A percentile compares a stretch with the other conserved stretches of the same genome.
Evolutionary conservation across 2,888 invertebrate genomes (phyloP).

Genomic region (Eristalis arbustorum): DNA sequence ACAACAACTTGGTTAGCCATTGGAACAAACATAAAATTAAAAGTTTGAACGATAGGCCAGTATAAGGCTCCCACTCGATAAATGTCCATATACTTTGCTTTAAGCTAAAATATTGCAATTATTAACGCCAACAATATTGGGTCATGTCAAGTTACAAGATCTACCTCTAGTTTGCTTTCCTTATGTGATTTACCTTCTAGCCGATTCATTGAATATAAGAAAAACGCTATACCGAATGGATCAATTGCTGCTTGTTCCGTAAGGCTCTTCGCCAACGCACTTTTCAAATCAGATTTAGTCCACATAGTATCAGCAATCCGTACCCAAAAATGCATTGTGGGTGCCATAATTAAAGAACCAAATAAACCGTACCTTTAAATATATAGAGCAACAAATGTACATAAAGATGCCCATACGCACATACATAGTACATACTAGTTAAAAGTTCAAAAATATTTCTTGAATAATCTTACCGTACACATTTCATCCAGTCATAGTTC

Average conservation of each 20-base stretch:
- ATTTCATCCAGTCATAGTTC: constrained; percentile 81
- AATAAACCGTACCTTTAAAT: constrained; percentile 82
- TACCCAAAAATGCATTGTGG: constrained; percentile 84
- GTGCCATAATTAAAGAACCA: constrained; percentile 83
- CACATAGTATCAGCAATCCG: constrained; percentile 81
- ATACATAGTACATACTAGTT: background rate
- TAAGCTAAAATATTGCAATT: constrained; percentile 41
- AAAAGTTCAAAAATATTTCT: background rate
- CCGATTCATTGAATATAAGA: constrained; percentile 82
- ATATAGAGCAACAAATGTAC: background rate
- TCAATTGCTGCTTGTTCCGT: constrained; percentile 82
- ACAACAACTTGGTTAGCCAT: constrained; percentile 83
- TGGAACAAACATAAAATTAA: constrained; percentile 82
- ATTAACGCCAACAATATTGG: background rate
- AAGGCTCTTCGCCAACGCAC: constrained; percentile 72
- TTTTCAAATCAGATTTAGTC: constrained; percentile 71
- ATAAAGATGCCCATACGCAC: background rate
- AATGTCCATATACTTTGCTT: constrained; percentile 81
- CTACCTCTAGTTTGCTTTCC: constrained; percentile 80
- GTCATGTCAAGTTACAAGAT: constrained; percentile 42
- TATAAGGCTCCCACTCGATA: constrained; percentile 82
- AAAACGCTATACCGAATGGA: constrained; percentile 81
- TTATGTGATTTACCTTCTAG: constrained; percentile 80
- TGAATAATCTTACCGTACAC: constrained; percentile 74
- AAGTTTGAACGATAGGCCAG: constrained; percentile 83